A percentile compares a stretch with the other conserved stretches of the same genome.
Evolutionary conservation across 2,888 invertebrate species (phyloP).

Genomic region (Lysandra bellargus): DNA sequence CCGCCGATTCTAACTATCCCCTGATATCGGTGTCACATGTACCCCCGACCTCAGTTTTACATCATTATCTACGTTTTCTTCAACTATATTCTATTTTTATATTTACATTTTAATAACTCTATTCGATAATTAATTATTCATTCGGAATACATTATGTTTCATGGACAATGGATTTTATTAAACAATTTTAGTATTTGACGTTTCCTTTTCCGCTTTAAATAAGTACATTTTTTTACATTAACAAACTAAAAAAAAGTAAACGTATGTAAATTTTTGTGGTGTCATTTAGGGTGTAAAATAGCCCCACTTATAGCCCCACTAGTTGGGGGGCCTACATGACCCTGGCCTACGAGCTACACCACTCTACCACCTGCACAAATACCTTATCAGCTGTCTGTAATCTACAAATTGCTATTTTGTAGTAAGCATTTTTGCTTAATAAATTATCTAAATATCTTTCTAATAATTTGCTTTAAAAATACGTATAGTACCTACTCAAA

Average conservation of each 20-base stretch:
- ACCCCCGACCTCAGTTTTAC: conserved; percentile 33
- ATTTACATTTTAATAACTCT: conserved; percentile 36
- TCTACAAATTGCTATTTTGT: too few species aligned
- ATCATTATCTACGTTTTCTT: conserved; percentile 4
- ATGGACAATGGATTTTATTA: conserved; percentile 21
- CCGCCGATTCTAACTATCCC: conserved; percentile 67
- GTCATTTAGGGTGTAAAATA: not conserved
- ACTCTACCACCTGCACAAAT: too few species aligned
- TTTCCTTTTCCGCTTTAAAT: conserved; percentile 26
- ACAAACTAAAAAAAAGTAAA: not conserved
- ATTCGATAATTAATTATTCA: conserved; percentile 7
- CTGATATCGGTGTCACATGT: conserved; percentile 64
- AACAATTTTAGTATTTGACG: conserved; percentile 8
- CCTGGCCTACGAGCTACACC: too few species aligned
- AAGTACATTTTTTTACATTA: not conserved
- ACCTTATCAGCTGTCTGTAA: too few species aligned
- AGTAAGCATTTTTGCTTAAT: not conserved
- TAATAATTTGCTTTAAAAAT: too few species aligned
- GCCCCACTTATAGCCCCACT: not conserved
- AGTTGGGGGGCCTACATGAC: too few species aligned
- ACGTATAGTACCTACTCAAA: too few species aligned
- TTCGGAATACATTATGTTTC: conserved; percentile 21
- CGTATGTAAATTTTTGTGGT: not conserved
- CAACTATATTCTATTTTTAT: not conserved
- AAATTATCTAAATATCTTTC: too few species aligned